Base-by-base conservation (phyloP, 2,888 invertebrate species). In the Pseudanteris insignis region DNA sequence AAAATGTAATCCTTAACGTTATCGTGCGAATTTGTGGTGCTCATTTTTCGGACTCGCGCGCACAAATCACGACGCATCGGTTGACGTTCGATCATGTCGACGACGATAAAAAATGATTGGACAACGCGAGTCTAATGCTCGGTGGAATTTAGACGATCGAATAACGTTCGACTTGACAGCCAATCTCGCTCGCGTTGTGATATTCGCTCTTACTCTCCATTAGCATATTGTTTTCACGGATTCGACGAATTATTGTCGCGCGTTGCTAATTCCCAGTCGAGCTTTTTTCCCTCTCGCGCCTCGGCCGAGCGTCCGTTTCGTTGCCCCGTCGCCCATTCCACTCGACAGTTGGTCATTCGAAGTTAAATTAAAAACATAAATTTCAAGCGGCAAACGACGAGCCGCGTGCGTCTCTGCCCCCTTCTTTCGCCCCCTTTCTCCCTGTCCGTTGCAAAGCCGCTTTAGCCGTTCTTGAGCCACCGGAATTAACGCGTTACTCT, bases 351-450 rank as follows among this genome's bases (percentile, higher is more conserved):
- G 76, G 75, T 78, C 75, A 77, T 76, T 75, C 73, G 70, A 74
- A 74, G 76, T 75, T 75, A 77, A 78, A 78, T 78, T 78, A 78
- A 78, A 78, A 77, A 77, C 77, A 76, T 77, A 77, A 78, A 78
- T 78, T 78, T 74, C 64, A 64, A 65, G 51, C 65, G 59, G 65
- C 47, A 66, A 63, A 63, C 65, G 65, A 65, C 63, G 61, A 65
- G 13, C 50, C 32, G 51, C 34, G 46, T 48, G 37, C 41, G 38
- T 40, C 51, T 59, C 18, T 18, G 4, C 18, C 18, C 18, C 57
- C 36, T 54, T 48, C 59, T 51, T 54, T 36, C 57, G 26, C 53
- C 46, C 59, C 40, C 41, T 51, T 50, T 47, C 38, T 46, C 41
- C 41, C 50, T 30, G 43, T 34, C 50, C 30, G 14, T 25, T 25